A percentile compares a stretch with the other conserved stretches of the same genome.
Evolutionary conservation across 2,113 vertebrate species (phyloP).

Genomic region (Mormyrus lacerda): DNA sequence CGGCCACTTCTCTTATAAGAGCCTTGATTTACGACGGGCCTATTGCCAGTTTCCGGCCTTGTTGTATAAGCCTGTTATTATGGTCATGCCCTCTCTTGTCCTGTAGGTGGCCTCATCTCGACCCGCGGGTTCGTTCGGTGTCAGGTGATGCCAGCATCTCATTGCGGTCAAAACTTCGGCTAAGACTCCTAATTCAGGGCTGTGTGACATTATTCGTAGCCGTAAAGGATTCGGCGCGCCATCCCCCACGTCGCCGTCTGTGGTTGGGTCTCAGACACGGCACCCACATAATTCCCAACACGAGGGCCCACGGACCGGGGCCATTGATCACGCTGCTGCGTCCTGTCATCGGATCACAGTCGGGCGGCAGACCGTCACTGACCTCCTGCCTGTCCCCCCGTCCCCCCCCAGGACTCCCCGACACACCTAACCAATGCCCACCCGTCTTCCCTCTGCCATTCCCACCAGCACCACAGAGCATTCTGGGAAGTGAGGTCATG

Average conservation of each 20-base stretch:
- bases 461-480: constrained; percentile 42
- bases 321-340: constrained; percentile 71
- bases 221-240: background rate
- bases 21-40: background rate
- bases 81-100: background rate
- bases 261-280: background rate
- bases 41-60: background rate
- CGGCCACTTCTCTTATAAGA: background rate
- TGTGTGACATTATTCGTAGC: background rate
- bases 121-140: background rate
- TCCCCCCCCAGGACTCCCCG: constrained; percentile 38
- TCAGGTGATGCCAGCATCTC: background rate
- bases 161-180: background rate
- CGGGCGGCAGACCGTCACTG: constrained; percentile 49
- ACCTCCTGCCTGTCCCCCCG: constrained; percentile 4
- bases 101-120: background rate
- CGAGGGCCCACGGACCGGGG: background rate
- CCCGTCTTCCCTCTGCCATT: constrained; percentile 36
- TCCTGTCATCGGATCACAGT: constrained; percentile 69
- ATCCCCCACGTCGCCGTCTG: background rate
- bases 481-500: constrained; percentile 70
- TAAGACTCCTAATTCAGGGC: background rate
- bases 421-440: constrained; percentile 29
- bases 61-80: background rate
- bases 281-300: background rate